Base-by-base conservation (phyloP, 2,797 vertebrate species). In the Dryobates pubescens region DNA sequence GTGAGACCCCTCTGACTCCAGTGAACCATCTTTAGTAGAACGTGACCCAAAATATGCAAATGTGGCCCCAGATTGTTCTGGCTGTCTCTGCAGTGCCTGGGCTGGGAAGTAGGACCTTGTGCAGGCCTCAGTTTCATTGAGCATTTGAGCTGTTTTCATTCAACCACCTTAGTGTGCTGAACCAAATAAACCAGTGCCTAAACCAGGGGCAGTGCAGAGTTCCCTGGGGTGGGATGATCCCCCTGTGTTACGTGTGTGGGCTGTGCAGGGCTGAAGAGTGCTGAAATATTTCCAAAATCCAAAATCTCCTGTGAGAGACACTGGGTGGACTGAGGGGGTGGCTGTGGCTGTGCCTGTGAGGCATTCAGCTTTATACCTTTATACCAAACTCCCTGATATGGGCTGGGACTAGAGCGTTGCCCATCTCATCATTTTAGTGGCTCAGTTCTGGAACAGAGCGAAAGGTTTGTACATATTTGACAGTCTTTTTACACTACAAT, bases 361-460 rank as follows among this genome's bases (percentile, higher is more conserved):
- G 23, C 4, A 47, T 53, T 72, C 41, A 26, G 47, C 53, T 65
- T 53, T 6, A 58, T 34, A 9, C 41, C 53, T 65, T 53, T 6
- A 58, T 34, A 9, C 41, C 30, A 4, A 3, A 6, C 43, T 70
- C 23, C 14, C 53, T 0, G 0, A 59, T 61, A 22, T 1, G 4
- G 38, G 22, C 13, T 76, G 64, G 41, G 32, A 58, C 38, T 27
- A 4, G 22, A 79, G 47, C 64, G 20, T 14, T 17, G 19, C 59
- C 51, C 61, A 30, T n/a, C 59, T 83, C 62, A 29, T 15, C 0
- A 1, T 26, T 54, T 54, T 51, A 10, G 45, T 0, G 0, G 22
- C 36, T 88, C 22, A 6, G 54, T 7, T 27, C 51, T 36, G n/a
- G 80, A 69, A 68, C 0, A 0, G 22, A 61, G 32, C 12, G 78